Evolutionary conservation across 2,888 invertebrate genomes (phyloP).

Genomic region (Meiosimyza platycephala): DNA sequence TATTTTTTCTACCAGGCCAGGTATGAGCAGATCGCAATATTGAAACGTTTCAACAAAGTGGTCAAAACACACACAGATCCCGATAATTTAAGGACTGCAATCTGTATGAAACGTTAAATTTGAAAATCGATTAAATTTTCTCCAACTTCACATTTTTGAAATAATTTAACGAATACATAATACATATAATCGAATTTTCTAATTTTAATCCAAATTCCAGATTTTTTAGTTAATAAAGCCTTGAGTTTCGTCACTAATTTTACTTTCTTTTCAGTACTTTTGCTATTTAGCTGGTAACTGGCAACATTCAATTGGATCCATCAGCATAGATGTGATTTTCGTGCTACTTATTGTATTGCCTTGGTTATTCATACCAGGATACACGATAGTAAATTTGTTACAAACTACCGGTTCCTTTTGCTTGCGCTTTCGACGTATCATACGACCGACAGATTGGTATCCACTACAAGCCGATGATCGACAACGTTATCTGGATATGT

Average conservation of each 20-base stretch:
- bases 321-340: constrained; percentile 37
- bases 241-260: neutral
- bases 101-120: too few species aligned
- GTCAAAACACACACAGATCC: too few species aligned
- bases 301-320: constrained; percentile 5
- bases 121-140: too few species aligned
- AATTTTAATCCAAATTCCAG: neutral
- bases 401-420: constrained; percentile 55
- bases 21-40: too few species aligned
- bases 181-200: too few species aligned
- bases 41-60: too few species aligned
- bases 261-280: constrained; percentile 18
- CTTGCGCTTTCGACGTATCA: constrained; percentile 55
- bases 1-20: too few species aligned
- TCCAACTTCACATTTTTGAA: too few species aligned
- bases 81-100: too few species aligned
- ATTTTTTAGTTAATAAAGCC: neutral
- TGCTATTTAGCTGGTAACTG: constrained; percentile 22
- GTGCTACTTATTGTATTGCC: constrained; percentile 51
- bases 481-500: constrained; percentile 58
- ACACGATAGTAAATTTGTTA: constrained; percentile 53
- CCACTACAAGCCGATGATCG: constrained; percentile 57
- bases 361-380: constrained; percentile 57
- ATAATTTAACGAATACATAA: too few species aligned
- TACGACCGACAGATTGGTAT: constrained; percentile 65